Conservation (phyloP, 2,888 invertebrate genomes). For the Drosophila suboccidentalis region DNA sequence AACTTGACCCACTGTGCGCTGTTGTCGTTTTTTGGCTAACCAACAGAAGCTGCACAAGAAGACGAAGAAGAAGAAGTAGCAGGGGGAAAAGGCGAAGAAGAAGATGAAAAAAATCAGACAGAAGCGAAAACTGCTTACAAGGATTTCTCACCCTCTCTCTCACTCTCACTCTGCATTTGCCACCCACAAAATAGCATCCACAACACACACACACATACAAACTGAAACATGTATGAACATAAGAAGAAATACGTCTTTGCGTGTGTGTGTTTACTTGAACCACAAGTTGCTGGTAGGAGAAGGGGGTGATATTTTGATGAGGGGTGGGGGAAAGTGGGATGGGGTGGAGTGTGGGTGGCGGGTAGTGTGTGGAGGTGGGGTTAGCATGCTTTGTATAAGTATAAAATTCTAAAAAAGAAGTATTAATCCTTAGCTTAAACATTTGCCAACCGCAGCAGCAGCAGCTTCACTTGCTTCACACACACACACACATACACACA, state of each 20-base stretch:
- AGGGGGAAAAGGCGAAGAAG: background rate
- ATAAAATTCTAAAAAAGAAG: constrained; percentile 79
- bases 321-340: background rate
- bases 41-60: constrained; percentile 34
- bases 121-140: constrained; percentile 82
- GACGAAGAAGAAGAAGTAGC: background rate
- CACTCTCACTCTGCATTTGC: constrained; percentile 36
- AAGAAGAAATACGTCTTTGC: constrained; percentile 8
- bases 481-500: constrained; percentile 16
- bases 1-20: background rate
- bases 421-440: constrained; percentile 82
- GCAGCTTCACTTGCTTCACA: constrained; percentile 33
- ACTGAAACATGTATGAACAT: background rate
- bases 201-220: constrained; percentile 31
- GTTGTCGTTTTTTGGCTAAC: constrained; percentile 50
- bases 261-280: constrained; percentile 24
- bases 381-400: constrained; percentile 61
- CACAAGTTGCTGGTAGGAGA: background rate
- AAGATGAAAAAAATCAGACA: constrained; percentile 48
- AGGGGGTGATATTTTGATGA: background rate
- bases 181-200: constrained; percentile 1
- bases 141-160: constrained; percentile 60
- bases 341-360: background rate
- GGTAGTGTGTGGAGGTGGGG: too few species aligned
- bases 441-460: constrained; percentile 74